Evolutionary conservation across 2,113 vertebrate genomes (phyloP), one percentile per base, ranked within the genome.

Genomic region (Tursiops truncatus): DNA sequence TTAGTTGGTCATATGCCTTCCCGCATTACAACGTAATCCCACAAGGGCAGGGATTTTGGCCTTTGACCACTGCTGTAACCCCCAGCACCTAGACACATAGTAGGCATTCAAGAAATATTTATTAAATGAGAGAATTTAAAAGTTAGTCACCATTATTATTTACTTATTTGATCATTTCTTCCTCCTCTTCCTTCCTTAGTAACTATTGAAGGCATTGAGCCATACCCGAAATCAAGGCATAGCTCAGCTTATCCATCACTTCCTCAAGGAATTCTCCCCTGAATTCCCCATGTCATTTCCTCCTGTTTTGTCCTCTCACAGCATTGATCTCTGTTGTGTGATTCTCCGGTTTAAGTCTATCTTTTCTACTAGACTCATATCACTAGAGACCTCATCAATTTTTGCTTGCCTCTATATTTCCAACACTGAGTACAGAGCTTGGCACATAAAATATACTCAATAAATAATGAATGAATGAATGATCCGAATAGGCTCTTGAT

Each of bases 381-480:
- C 25, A 8, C 31, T 67, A 94, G 25, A 80, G 25, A 85, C 17
- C 7, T 76, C 56, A 92, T 77, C 62, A 85, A 65, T 94, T 79
- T 93, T 89, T 56, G 25, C 65, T 91, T 88, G 17, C 44, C 14
- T 94, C 21, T 77, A 12, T 89, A 38, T 92, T 83, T 62, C 60
- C 83, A 91, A 41, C 38, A 79, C 31, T 79, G 86, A 53, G 23
- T 62, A 73, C 26, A 96, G 84, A 63, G 14, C 47, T 82, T 91
- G 71, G 38, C 41, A 94, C 25, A 8, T 50, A 89, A 94, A 95
- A 93, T n/a, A 70, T 10, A 92, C 18, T 76, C 76, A 95, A 60
- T 33, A 77, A 84, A 62, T 81, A 89, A 62, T 70, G n/a, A 94
- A 73, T 87, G 68, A 95, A 93, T 83, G 68, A 95, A 93, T 89